phyloP scores from a whole-genome alignment of 2,113 vertebrate genomes.

The Hystrix cristata region DNA sequence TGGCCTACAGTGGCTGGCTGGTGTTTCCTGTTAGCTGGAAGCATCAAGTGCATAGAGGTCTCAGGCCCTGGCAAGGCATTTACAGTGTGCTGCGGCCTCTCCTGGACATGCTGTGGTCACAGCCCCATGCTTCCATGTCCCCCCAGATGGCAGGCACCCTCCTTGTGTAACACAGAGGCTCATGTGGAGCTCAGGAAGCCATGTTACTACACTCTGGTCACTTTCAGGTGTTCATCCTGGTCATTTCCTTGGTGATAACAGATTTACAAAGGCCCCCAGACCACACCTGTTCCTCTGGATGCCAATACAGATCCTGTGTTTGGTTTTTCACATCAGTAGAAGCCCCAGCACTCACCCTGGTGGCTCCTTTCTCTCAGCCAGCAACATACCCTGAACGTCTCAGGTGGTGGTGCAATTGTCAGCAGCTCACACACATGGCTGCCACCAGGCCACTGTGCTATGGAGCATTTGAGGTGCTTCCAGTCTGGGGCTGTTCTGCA shows the following conservation, averaged over 20 bases:
- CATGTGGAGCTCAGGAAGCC: not conserved
- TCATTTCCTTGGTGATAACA: not conserved
- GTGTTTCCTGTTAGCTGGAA: not conserved
- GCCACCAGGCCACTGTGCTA: not conserved
- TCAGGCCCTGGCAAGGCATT: accelerated
- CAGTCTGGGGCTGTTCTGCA: not conserved
- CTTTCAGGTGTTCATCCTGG: too few relatives aligned
- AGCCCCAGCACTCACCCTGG: not conserved
- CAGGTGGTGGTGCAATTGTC: not conserved
- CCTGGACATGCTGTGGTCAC: not conserved
- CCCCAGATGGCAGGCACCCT: not conserved
- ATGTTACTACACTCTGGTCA: not conserved
- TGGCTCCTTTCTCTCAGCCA: not conserved
- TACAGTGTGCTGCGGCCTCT: not conserved
- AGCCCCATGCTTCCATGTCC: not conserved
- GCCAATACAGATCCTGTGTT: not conserved
- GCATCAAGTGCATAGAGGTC: not conserved
- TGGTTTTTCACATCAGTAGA: not conserved
- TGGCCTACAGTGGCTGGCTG: not conserved
- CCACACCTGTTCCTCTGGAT: not conserved
- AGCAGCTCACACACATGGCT: not conserved
- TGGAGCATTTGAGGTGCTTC: not conserved
- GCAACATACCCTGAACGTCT: not conserved
- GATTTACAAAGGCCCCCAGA: not conserved
- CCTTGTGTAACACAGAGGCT: not conserved